These are phyloP conservation scores for Cephalopachus bancanus DNA, from an alignment of 2,797 vertebrate genomes.

Conservation along the genomic window DNA sequence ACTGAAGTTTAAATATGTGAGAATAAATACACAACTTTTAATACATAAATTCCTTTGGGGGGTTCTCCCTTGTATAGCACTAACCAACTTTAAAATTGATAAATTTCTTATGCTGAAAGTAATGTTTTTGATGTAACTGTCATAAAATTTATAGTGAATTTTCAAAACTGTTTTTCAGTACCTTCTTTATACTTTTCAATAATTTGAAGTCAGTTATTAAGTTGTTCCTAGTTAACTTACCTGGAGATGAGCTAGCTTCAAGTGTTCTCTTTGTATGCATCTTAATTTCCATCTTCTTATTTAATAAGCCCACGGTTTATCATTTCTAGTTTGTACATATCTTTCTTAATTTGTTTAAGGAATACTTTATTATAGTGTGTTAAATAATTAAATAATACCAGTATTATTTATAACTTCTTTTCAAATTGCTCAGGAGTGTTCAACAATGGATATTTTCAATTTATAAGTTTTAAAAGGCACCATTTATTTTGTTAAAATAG, in stretches of 20 bases:
- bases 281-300: constrained; percentile 61
- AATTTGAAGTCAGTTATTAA: constrained; percentile 61
- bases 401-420: constrained; percentile 47
- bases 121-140: constrained; percentile 46
- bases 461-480: background rate
- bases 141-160: background rate
- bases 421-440: constrained; percentile 37
- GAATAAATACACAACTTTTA: no score
- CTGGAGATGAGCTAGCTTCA: constrained; percentile 46
- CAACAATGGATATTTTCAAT: constrained; percentile 47
- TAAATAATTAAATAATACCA: constrained; percentile 38
- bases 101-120: constrained; percentile 24
- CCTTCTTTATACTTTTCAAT: constrained; percentile 11
- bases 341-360: constrained; percentile 54
- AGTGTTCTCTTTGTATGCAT: constrained; percentile 42
- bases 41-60: no score
- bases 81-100: background rate
- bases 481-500: constrained; percentile 46
- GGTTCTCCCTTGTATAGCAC: background rate
- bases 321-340: constrained; percentile 37
- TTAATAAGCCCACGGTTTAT: constrained; percentile 59
- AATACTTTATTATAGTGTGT: constrained; percentile 13
- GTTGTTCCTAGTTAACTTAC: constrained; percentile 11
- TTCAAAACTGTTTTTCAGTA: constrained; percentile 44
- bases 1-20: no score